Conservation (phyloP, 1,140 invertebrate genomes). For the Vollenhovia emeryi region DNA sequence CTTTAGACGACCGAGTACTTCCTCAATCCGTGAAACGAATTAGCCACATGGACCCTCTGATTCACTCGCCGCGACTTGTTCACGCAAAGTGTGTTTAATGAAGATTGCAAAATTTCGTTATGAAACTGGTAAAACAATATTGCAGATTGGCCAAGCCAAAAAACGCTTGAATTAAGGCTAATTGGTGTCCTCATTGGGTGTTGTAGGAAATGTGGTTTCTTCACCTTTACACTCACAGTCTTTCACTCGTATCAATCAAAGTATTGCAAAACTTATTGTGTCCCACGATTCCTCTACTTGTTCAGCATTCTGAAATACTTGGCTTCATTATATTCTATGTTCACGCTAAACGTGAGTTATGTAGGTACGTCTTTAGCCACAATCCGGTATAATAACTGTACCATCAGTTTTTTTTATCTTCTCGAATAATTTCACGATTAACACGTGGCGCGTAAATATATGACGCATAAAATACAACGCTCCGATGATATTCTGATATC, state of each 20-base stretch:
- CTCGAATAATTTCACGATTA: neutral
- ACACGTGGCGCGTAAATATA: neutral
- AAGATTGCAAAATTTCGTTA: conserved; percentile 22
- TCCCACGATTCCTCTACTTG: neutral
- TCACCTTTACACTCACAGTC: neutral
- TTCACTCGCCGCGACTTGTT: neutral
- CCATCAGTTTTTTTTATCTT: neutral
- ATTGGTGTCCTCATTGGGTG: conserved; percentile 1
- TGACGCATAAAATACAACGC: conserved; percentile 6
- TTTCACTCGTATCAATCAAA: conserved; percentile 2
- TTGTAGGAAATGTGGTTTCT: neutral
- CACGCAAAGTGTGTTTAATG: conserved; percentile 15
- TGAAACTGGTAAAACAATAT: conserved; percentile 23
- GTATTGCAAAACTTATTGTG: no score
- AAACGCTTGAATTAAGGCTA: conserved; percentile 4
- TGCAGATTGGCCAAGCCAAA: neutral
- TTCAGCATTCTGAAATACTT: neutral
- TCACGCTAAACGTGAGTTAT: neutral
- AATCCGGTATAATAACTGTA: neutral
- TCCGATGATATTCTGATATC: neutral
- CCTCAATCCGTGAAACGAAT: conserved; percentile 7
- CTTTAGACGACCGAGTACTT: neutral
- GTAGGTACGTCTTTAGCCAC: neutral
- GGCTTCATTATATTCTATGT: neutral
- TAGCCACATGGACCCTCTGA: neutral